Evolutionary conservation across 2,113 vertebrate genomes (phyloP), one percentile per base, ranked within the genome.

Genomic region (Osmerus eperlanus): DNA sequence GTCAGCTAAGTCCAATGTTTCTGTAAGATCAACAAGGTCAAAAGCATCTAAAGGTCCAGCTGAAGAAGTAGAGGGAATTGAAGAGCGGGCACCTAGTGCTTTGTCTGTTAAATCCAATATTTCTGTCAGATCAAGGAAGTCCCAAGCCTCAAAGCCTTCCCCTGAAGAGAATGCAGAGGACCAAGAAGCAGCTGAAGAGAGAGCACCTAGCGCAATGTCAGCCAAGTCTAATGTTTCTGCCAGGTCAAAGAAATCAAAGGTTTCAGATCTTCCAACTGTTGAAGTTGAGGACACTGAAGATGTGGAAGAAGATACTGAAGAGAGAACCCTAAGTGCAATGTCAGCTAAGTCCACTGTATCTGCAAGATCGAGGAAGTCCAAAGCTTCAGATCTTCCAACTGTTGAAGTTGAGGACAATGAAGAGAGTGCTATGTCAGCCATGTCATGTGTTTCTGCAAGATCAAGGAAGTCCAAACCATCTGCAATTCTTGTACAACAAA

Each of bases 61-160:
- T 52, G 68, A 29, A 29, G 68, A 55, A 47, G 18, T 41, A 60
- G 59, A 14, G 69, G 66, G 36, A 67, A 55, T 1, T 78, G 76
- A 60, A 83, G 55, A 60, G 75, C 60, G 52, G 0, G 0, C 71
- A 65, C 23, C 14, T 0, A 80, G 83, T 56, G 78, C 65, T 16
- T 32, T 41, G 21, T 85, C 86, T 21, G 68, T 29, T 13, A 86
- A 78, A 73, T 89, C 86, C 52, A 91, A 21, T 67, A 77, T 56
- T 58, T 91, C 88, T 63, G 84, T 21, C 29, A 65, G 12, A 64
- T 88, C 88, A 64, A 87, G 74, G 62, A 85, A 69, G 53, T 83
- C 88, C 21, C 76, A 58, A 63, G 32, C 25, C 64, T 86, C 85
- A 56, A 55, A 67, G 11, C 13, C 2, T 23, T n/a, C 62, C 15